phyloP scores from a whole-genome alignment of 2,113 vertebrate genomes.

The Rattus norvegicus region GRCr8 NC_086022.1:51757501-51758000 shows the following conservation, averaged over 20 bases:
- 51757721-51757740: not conserved
- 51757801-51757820: not conserved
- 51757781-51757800: not conserved
- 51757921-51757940: not conserved
- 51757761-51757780: not conserved
- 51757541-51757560: no score
- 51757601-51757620: not conserved
- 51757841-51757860: not conserved
- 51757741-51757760: slow-evolving; percentile 16
- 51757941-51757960: not conserved
- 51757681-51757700: slow-evolving; percentile 1
- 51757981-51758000: not conserved
- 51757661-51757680: slow-evolving; percentile 12
- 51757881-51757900: not conserved
- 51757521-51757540: no score
- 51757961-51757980: not conserved
- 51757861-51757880: not conserved
- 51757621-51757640: not conserved
- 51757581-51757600: not conserved
- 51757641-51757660: not conserved
- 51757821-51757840: not conserved
- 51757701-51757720: not conserved
- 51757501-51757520: no score
- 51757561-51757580: no score
- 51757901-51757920: not conserved